Percentiles rank a stretch among this genome's conserved stretches.
phyloP scores from a whole-genome alignment of 92 coral and sea anemone species.

The Porites rus region DNA sequence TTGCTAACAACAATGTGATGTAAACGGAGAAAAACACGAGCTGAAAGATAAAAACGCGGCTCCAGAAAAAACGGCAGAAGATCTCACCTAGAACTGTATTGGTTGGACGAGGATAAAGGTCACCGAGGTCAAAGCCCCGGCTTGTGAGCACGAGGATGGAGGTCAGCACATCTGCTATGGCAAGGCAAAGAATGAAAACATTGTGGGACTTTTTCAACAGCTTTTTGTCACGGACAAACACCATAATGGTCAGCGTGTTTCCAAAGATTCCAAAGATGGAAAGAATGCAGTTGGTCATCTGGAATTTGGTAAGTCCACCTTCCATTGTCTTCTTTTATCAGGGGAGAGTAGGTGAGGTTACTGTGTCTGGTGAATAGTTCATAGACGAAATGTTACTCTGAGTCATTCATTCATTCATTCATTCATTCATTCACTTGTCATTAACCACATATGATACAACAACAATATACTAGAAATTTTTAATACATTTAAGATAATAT shows the following conservation, averaged over 20 bases:
- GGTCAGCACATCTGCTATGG: neutral
- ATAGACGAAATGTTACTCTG: too few species aligned
- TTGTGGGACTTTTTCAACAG: neutral
- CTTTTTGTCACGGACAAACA: neutral
- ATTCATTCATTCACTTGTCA: too few species aligned
- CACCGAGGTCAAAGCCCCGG: neutral
- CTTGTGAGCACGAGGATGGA: neutral
- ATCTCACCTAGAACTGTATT: conserved; percentile 28
- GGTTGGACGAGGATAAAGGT: neutral
- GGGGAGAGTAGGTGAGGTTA: too few species aligned
- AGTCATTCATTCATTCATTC: too few species aligned
- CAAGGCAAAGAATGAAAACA: neutral
- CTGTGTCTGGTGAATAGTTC: too few species aligned
- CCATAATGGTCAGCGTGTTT: neutral
- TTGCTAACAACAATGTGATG: conserved; percentile 77
- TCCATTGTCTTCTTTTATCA: too few species aligned
- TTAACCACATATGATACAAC: too few species aligned
- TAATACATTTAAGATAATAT: too few species aligned
- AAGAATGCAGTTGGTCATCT: too few species aligned
- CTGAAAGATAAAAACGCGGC: conserved; percentile 74
- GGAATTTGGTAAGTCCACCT: too few species aligned
- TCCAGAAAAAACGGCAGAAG: conserved; percentile 78
- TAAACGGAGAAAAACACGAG: conserved; percentile 73
- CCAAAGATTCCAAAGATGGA: neutral
- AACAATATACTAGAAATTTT: too few species aligned